Evolutionary conservation across 1,140 invertebrate genomes (phyloP).

Genomic region (Sarcophaga bullata): DNA sequence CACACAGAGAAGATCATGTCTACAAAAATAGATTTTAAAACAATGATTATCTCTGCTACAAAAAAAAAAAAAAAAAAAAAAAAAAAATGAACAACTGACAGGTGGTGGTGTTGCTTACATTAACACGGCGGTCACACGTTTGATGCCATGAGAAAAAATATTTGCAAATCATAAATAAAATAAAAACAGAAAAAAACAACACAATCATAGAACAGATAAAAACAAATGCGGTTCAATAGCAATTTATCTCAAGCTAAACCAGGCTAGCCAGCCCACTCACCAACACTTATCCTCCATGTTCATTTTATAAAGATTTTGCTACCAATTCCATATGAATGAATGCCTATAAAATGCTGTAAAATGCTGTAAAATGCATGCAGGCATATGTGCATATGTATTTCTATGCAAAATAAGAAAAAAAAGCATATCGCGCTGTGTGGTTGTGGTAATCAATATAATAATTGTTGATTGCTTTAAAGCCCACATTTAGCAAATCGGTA

Average conservation of each 20-base stretch:
- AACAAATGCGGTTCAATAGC: slow-evolving; percentile 2
- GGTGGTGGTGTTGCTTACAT: background rate
- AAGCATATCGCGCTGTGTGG: background rate
- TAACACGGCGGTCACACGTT: no score
- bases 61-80: no score
- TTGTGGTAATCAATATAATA: slow-evolving; percentile 13
- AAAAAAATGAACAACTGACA: background rate
- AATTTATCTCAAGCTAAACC: slow-evolving; percentile 20
- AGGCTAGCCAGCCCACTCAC: slow-evolving; percentile 14
- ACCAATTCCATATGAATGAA: background rate
- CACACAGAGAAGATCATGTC: background rate
- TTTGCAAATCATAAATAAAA: slow-evolving; percentile 13
- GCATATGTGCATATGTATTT: no score
- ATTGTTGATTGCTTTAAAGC: slow-evolving; percentile 31
- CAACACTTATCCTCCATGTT: background rate
- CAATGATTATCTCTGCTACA: background rate
- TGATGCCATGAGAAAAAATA: background rate
- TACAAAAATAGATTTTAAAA: background rate
- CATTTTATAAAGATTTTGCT: background rate
- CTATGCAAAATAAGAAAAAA: no score
- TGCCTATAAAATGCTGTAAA: no score
- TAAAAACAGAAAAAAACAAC: no score
- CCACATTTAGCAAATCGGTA: slow-evolving; percentile 13
- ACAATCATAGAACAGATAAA: no score
- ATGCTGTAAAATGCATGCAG: no score